Base-by-base conservation (phyloP, 2,888 invertebrate species). In the Parapristionchus giblindavisi region DNA sequence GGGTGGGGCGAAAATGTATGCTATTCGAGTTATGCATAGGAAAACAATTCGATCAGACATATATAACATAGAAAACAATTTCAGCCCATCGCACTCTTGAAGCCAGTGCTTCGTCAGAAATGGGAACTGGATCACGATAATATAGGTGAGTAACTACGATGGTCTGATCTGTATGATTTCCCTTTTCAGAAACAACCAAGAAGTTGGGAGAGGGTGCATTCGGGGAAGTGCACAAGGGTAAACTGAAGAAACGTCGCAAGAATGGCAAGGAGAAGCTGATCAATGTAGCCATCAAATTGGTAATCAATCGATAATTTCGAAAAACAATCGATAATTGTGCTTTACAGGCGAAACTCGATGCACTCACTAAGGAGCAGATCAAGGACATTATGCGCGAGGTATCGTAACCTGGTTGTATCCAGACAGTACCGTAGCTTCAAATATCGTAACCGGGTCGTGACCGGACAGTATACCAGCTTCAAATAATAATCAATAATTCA, bases 331-430 rank as follows among this genome's bases (percentile, higher is more conserved):
- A 43, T 36, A 34, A 38, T 17, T 58, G 5, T n/a, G n/a, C n/a
- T n/a, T n/a, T n/a, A n/a, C n/a, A 61, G 43, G 72, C 72, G 3
- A 72, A 72, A 34, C 72, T 72, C 43, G 72, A 72, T 21, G 48
- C 38, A 4, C 40, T 72, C 40, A 72, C 72, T 29, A 72, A 72
- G 29, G 72, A 72, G 29, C 72, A 72, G 60, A 72, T 72, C 58
- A 72, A 72, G 60, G 72, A 72, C 17, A 40, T 72, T 32, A 72
- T 72, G 72, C n/a, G 72, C 27, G 72, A 72, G 60, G 72, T 72
- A n/a, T n/a, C n/a, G n/a, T n/a, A n/a, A n/a, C n/a, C n/a, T n/a
- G n/a, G n/a, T n/a, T n/a, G n/a, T n/a, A n/a, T n/a, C n/a, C n/a
- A n/a, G n/a, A n/a, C n/a, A n/a, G n/a, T n/a, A n/a, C n/a, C n/a